These are phyloP conservation scores for Saguinus midas DNA, from an alignment of 2,113 vertebrate species.

Conservation along the genomic window DNA sequence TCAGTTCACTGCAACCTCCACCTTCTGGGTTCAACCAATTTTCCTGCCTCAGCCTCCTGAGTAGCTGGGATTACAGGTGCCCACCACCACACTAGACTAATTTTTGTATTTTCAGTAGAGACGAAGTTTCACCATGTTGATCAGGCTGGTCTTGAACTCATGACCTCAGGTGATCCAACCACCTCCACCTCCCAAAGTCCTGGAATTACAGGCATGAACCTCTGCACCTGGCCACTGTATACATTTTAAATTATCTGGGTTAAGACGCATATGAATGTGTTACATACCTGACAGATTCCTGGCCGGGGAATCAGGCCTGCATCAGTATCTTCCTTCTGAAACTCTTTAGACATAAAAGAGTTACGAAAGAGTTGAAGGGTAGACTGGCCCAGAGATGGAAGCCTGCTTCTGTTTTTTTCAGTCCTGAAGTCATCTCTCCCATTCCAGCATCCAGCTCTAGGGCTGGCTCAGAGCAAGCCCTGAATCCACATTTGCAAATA, in stretches of 20 bases:
- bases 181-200: too few relatives aligned
- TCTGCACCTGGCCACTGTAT: too few relatives aligned
- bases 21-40: too few relatives aligned
- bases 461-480: not conserved
- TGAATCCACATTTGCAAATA: not conserved
- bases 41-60: too few relatives aligned
- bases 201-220: too few relatives aligned
- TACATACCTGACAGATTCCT: not conserved
- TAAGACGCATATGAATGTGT: not conserved
- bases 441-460: not conserved
- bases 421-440: not conserved
- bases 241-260: not conserved
- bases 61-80: too few relatives aligned
- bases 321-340: not conserved
- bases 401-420: constrained; percentile 5
- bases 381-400: not conserved
- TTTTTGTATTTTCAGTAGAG: too few relatives aligned
- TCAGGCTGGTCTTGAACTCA: too few relatives aligned
- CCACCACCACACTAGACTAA: too few relatives aligned
- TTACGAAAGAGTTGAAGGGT: not conserved
- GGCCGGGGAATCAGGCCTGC: not conserved
- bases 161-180: too few relatives aligned
- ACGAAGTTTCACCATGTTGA: too few relatives aligned
- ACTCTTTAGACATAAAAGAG: not conserved
- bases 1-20: too few relatives aligned